Evolutionary conservation across 2,113 vertebrate species (phyloP).

Genomic region (Mellivora capensis): DNA sequence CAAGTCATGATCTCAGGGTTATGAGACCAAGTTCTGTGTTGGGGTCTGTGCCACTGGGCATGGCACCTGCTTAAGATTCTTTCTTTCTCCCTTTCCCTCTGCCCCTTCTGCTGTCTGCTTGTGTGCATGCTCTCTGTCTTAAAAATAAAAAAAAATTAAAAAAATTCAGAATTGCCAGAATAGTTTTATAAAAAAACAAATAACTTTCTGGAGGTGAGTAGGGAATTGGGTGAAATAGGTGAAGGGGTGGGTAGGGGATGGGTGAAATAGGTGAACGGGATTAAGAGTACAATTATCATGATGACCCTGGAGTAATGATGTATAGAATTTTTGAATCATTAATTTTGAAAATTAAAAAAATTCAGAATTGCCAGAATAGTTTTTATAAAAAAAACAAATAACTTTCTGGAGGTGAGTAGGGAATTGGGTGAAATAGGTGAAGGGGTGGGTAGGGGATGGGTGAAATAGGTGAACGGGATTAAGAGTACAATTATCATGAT

Average conservation of each 20-base stretch:
- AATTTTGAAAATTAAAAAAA: too few species aligned
- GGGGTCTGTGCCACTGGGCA: neutral
- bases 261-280: neutral
- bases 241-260: neutral
- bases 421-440: neutral
- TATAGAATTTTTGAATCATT: too few species aligned
- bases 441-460: neutral
- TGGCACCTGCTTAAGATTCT: neutral
- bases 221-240: neutral
- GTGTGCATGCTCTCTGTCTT: neutral
- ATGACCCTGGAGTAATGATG: neutral
- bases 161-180: neutral
- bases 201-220: neutral
- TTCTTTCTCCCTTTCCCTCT: neutral
- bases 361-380: neutral
- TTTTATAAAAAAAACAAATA: neutral
- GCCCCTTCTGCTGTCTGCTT: neutral
- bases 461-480: neutral
- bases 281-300: neutral
- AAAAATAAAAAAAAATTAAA: neutral
- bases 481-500: neutral
- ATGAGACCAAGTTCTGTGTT: neutral
- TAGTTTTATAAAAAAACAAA: neutral
- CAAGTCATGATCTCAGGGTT: neutral
- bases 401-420: neutral